A percentile compares a stretch with the other conserved stretches of the same genome.
phyloP scores from a whole-genome alignment of 2,113 vertebrate species.

The Amphilophus citrinellus region DNA sequence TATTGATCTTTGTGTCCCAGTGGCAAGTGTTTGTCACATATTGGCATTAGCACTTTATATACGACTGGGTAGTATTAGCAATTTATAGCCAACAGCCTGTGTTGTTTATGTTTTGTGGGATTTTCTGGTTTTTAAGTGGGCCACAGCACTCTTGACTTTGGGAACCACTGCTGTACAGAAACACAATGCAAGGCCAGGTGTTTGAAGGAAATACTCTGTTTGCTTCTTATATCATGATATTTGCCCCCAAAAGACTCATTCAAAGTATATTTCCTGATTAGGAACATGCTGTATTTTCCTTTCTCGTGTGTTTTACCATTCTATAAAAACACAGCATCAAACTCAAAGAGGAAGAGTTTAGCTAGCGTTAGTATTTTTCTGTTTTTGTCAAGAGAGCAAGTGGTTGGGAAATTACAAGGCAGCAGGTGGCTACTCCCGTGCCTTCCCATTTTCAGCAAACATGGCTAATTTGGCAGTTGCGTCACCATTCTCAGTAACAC shows the following conservation, averaged over 20 bases:
- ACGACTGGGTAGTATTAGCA: too few relatives aligned
- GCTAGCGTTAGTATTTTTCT: slow-evolving; percentile 24
- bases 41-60: too few relatives aligned
- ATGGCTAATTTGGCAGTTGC: slow-evolving; percentile 29
- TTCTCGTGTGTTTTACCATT: neutral
- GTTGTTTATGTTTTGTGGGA: too few relatives aligned
- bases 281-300: neutral
- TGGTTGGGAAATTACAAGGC: slow-evolving; percentile 61
- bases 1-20: too few relatives aligned
- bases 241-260: neutral
- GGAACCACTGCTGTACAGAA: neutral
- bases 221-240: neutral
- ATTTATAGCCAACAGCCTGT: too few relatives aligned
- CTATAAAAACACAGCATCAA: slow-evolving; percentile 6
- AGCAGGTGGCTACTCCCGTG: slow-evolving; percentile 42
- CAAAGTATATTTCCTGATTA: neutral
- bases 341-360: slow-evolving; percentile 22
- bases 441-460: slow-evolving; percentile 21
- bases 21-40: too few relatives aligned
- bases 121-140: too few relatives aligned
- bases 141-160: too few relatives aligned
- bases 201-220: neutral
- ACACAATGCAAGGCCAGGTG: neutral
- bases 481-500: slow-evolving; percentile 8
- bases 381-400: slow-evolving; percentile 39